Evolutionary conservation across 2,113 vertebrate species (phyloP).

Genomic region (Labeo rohita): DNA sequence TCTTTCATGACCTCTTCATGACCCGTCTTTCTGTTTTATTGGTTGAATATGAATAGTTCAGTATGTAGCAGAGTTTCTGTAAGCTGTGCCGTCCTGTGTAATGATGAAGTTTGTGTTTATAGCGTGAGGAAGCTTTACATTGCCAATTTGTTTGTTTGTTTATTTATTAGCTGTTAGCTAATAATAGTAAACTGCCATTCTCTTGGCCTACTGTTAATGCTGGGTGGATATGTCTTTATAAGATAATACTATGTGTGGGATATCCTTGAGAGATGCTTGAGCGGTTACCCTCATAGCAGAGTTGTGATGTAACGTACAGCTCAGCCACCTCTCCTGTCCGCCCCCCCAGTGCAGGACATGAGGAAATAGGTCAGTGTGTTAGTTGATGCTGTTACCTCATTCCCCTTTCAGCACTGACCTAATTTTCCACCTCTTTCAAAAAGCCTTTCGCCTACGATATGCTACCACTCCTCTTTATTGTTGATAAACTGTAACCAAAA

Average conservation of each 20-base stretch:
- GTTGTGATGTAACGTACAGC: conserved; percentile 47
- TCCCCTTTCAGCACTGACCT: conserved; percentile 79
- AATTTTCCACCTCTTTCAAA: conserved; percentile 64
- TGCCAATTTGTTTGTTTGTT: neutral
- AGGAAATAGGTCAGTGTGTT: conserved; percentile 86
- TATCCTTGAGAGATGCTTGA: conserved; percentile 9
- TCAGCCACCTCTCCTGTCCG: conserved; percentile 19
- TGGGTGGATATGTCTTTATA: neutral
- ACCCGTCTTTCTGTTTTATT: neutral
- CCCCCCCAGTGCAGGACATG: neutral
- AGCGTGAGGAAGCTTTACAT: neutral
- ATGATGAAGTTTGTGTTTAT: neutral
- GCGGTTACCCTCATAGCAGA: neutral
- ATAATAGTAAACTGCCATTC: neutral
- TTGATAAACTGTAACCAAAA: neutral
- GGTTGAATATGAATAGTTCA: neutral
- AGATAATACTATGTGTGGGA: neutral
- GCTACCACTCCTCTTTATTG: neutral
- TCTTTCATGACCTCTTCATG: neutral
- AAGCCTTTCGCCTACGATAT: neutral
- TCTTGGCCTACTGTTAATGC: neutral
- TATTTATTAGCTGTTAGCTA: neutral
- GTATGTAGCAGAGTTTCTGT: neutral
- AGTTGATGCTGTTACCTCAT: conserved; percentile 73
- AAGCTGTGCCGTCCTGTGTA: neutral